Percentiles rank a stretch among this genome's conserved stretches.
These are phyloP conservation scores for Catharus fuscescens DNA, from an alignment of 2,113 vertebrate species.

Conservation along the genomic window DNA sequence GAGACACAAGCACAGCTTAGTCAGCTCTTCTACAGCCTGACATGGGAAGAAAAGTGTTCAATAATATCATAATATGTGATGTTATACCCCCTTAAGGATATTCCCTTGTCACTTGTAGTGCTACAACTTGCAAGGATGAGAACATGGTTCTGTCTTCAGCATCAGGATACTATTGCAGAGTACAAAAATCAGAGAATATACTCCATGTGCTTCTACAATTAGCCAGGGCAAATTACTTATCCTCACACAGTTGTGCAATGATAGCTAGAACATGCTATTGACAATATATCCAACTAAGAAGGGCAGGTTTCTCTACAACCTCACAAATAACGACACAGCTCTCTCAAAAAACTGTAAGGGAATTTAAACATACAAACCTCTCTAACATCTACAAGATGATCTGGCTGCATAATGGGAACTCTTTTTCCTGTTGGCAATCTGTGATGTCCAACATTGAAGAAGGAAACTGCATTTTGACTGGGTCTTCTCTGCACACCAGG, in stretches of 20 bases:
- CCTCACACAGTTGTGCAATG: neutral
- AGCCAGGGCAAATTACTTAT: neutral
- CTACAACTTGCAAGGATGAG: neutral
- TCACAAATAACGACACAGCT: neutral
- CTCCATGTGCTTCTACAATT: neutral
- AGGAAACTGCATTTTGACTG: conserved; percentile 85
- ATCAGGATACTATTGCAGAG: neutral
- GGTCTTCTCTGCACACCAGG: conserved; percentile 87
- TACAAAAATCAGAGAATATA: neutral
- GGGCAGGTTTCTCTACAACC: neutral
- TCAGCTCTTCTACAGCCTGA: neutral
- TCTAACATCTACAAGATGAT: conserved; percentile 93
- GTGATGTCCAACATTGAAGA: conserved; percentile 85
- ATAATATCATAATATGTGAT: rapidly evolving
- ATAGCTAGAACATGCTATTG: neutral
- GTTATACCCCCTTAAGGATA: neutral
- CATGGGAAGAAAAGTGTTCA: neutral
- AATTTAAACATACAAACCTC: conserved; percentile 81
- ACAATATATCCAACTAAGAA: neutral
- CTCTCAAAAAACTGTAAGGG: neutral
- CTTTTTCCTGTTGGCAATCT: conserved; percentile 84
- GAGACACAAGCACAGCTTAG: neutral
- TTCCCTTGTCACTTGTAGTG: neutral
- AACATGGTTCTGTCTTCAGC: neutral
- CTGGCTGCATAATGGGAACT: conserved; percentile 85